These are phyloP conservation scores for Notechis scutatus DNA, from an alignment of 2,113 vertebrate species.

Conservation along the genomic window DNA sequence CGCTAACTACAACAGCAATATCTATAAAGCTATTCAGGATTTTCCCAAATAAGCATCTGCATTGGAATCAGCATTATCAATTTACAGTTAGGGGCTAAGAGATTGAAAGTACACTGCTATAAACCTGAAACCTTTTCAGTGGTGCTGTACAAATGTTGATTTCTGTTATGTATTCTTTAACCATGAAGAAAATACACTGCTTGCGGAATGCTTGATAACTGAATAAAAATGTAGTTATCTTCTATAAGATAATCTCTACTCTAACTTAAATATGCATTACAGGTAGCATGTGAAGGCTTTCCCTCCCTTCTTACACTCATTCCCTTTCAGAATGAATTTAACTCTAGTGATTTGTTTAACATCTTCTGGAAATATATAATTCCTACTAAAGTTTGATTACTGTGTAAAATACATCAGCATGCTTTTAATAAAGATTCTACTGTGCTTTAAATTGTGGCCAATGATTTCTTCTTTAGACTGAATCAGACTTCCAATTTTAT, in stretches of 20 bases:
- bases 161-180: neutral
- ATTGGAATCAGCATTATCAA: neutral
- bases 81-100: neutral
- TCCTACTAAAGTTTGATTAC: neutral
- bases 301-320: neutral
- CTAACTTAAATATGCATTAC: neutral
- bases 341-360: neutral
- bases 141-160: neutral
- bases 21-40: neutral
- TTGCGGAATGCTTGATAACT: neutral
- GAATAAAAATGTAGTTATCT: neutral
- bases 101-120: neutral
- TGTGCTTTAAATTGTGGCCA: constrained; percentile 12
- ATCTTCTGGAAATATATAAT: neutral
- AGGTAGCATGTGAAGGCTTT: too few relatives aligned
- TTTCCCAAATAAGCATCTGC: neutral
- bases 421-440: constrained; percentile 9
- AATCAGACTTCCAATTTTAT: constrained; percentile 10
- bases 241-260: neutral
- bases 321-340: neutral
- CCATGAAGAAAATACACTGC: neutral
- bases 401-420: neutral
- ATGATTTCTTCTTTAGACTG: fast-evolving
- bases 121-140: neutral
- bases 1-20: neutral